Percentiles rank a stretch among this genome's conserved stretches.
Evolutionary conservation across 2,888 invertebrate species (phyloP).

Genomic region (Coremacera marginata): DNA sequence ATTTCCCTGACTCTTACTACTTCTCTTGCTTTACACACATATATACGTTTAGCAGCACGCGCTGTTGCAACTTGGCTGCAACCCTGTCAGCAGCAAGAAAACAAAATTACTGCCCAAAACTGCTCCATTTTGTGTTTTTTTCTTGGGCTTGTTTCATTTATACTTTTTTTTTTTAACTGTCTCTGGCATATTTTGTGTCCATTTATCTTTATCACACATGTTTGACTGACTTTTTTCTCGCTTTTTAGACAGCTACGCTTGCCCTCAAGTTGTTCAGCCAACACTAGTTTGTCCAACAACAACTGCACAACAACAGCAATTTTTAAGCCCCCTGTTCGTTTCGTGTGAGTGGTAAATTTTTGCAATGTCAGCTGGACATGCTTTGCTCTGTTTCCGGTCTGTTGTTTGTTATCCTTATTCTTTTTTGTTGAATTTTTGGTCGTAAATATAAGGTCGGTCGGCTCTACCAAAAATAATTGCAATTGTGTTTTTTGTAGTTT

Average conservation of each 20-base stretch:
- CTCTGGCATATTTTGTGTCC: constrained; percentile 26
- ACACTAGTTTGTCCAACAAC: not conserved
- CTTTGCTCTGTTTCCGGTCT: constrained; percentile 28
- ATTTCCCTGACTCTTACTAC: too few species aligned
- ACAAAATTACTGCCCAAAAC: constrained; percentile 1
- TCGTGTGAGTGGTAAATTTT: constrained; percentile 10
- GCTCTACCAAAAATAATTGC: too few species aligned
- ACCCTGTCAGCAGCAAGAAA: not conserved
- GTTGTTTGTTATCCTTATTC: not conserved
- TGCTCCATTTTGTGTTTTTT: not conserved
- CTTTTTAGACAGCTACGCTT: not conserved
- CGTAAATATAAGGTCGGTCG: too few species aligned
- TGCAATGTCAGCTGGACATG: constrained; percentile 24
- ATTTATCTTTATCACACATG: constrained; percentile 42
- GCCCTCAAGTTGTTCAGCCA: not conserved
- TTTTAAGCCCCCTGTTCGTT: not conserved
- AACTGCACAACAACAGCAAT: too few species aligned
- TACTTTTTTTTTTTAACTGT: not conserved
- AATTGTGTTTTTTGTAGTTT: too few species aligned
- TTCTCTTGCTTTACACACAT: not conserved
- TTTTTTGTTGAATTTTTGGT: too few species aligned
- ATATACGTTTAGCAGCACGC: too few species aligned
- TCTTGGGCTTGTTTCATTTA: not conserved
- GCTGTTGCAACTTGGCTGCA: too few species aligned
- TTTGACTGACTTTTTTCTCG: constrained; percentile 17